A percentile compares a stretch with the other conserved stretches of the same genome.
phyloP scores from a whole-genome alignment of 92 coral and sea anemone species.

The Isaurus tuberculatus region DNA sequence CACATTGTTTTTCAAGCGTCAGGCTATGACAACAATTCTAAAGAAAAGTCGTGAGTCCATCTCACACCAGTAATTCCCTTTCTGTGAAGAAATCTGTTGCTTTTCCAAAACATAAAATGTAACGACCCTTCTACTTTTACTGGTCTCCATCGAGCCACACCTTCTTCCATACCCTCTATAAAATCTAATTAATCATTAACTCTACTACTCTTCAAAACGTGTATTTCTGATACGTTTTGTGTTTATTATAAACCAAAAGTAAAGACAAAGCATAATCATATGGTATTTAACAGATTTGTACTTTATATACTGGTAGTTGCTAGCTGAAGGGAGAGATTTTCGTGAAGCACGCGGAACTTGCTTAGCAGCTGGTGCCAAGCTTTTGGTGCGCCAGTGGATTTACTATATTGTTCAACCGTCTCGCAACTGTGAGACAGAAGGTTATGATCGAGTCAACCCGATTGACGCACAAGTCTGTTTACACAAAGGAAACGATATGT shows the following conservation, averaged over 20 bases:
- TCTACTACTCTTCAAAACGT: not conserved
- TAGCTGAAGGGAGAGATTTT: not conserved
- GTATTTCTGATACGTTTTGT: not conserved
- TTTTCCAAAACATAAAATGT: not conserved
- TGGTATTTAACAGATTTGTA: not conserved
- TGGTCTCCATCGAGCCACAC: not conserved
- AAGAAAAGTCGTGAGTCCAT: too few species aligned
- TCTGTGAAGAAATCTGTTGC: not conserved
- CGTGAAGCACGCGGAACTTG: not conserved
- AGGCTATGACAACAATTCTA: not conserved
- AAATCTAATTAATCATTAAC: not conserved
- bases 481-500: not conserved
- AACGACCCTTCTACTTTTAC: not conserved
- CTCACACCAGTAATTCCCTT: not conserved
- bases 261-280: constrained; percentile 11
- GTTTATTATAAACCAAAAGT: not conserved
- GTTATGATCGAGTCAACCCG: not conserved
- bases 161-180: not conserved
- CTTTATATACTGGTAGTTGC: not conserved
- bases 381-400: not conserved
- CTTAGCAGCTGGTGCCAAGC: constrained; percentile 1
- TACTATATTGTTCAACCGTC: not conserved
- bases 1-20: constrained; percentile 10
- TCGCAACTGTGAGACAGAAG: not conserved
- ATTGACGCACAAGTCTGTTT: not conserved